Percentiles rank a stretch among this genome's conserved stretches.
phyloP scores from a whole-genome alignment of 1,140 invertebrate species.

The Protaetia brevitarsis region DNA sequence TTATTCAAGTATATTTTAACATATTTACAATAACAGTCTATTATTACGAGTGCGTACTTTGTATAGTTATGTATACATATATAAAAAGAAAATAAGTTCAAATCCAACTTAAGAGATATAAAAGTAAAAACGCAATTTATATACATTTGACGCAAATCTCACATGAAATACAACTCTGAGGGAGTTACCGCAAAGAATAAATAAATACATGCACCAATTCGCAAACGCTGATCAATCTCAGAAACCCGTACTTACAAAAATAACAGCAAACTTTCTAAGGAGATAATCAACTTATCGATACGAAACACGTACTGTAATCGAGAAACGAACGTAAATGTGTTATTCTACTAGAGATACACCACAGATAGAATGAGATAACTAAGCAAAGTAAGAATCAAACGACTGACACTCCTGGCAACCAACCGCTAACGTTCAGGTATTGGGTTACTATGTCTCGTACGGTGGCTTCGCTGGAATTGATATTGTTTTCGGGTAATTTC shows the following conservation, averaged over 20 bases:
- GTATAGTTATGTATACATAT: too few relatives aligned
- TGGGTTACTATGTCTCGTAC: constrained; percentile 41
- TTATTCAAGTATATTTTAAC: background rate
- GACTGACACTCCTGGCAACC: constrained; percentile 37
- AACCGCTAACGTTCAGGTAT: constrained; percentile 41
- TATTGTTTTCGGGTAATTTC: constrained; percentile 28
- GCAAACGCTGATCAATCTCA: background rate
- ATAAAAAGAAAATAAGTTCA: background rate
- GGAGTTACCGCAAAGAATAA: background rate
- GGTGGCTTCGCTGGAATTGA: constrained; percentile 30
- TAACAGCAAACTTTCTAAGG: too few relatives aligned
- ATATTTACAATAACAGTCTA: background rate
- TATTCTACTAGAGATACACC: background rate
- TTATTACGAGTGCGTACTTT: background rate
- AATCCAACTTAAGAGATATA: background rate
- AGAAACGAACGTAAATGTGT: background rate
- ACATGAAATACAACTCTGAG: background rate
- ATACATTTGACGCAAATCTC: background rate
- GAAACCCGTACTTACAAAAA: background rate
- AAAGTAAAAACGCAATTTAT: constrained; percentile 7
- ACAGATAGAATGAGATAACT: background rate
- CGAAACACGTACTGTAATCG: background rate
- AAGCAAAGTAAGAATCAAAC: background rate
- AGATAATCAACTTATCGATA: too few relatives aligned
- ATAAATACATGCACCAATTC: background rate